Evolutionary conservation across 2,113 vertebrate genomes (phyloP), one percentile per base, ranked within the genome.

Genomic region (Cyprinodon tularosa): DNA sequence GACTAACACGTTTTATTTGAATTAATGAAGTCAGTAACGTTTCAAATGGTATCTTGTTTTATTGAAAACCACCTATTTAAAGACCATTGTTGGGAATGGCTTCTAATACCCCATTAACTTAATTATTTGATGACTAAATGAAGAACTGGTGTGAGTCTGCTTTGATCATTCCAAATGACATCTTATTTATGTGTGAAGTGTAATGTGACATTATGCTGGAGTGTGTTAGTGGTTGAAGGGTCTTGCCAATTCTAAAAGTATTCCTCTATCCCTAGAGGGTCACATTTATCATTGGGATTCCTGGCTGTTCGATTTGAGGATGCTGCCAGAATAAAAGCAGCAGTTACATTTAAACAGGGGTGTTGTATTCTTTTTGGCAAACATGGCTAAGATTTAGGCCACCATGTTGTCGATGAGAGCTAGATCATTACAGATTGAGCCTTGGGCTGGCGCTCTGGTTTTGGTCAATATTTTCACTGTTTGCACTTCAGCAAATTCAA

Each of bases 351-450:
- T 65, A 4, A 80, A 81, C 42, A 69, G 42, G 59, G 29, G 36
- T 48, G 6, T 47, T 77, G 29, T 48, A 66, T 63, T 76, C 42
- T 66, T 37, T 66, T 72, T 66, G 72, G 76, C 71, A 66, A 84
- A 71, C 65, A 75, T 81, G 73, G 77, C 62, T 78, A 68, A 76
- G 72, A 50, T 57, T 74, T 62, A 57, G 65, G 48, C 48, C 45
- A 63, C 47, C 8, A n/a, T 14, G 14, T 45, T n/a, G 48, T 39
- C 70, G 0, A 2, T 68, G 66, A 68, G 29, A 77, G 71, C 57
- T 45, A 80, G 13, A 75, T 48, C 12, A 37, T 62, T 71, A 72
- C 72, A 83, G 44, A 63, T 40, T 45, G 14, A 62, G 53, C 61
- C 45, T 66, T 68, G 66, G 78, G 57, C 44, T 37, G 4, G n/a